phyloP scores from a whole-genome alignment of 2,113 vertebrate species.

The Arenaria interpres region DNA sequence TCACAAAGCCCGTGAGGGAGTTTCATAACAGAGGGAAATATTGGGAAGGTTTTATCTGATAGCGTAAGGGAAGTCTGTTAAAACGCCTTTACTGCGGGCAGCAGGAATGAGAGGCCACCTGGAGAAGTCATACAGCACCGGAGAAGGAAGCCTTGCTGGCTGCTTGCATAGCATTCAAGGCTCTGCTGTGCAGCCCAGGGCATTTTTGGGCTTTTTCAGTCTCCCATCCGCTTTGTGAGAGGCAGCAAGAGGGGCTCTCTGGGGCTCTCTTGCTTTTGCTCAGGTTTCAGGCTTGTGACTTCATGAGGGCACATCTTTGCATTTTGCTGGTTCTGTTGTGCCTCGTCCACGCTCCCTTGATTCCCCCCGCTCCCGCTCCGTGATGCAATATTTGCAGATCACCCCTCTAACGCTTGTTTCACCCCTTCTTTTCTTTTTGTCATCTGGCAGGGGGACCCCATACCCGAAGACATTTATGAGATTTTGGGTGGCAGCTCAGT shows the following conservation, averaged over 20 bases:
- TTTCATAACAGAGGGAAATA: constrained; percentile 68
- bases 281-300: background rate
- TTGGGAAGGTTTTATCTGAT: constrained; percentile 66
- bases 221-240: background rate
- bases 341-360: rapidly evolving
- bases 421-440: constrained; percentile 24
- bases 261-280: background rate
- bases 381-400: background rate
- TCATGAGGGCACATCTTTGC: background rate
- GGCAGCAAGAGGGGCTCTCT: background rate
- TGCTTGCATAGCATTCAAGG: background rate
- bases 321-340: rapidly evolving
- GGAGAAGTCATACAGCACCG: constrained; percentile 37
- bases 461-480: constrained; percentile 88
- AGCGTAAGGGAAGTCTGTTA: constrained; percentile 65
- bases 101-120: constrained; percentile 57
- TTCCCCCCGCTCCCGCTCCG: rapidly evolving
- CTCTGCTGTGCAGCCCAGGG: background rate
- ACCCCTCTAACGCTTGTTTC: background rate
- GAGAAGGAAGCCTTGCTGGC: constrained; percentile 33
- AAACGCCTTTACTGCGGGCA: constrained; percentile 50
- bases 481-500: constrained; percentile 86
- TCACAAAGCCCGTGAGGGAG: constrained; percentile 50
- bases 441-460: constrained; percentile 83
- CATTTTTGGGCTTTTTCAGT: background rate